Conservation (phyloP, 2,888 invertebrate genomes). For the Biston stratarius region DNA sequence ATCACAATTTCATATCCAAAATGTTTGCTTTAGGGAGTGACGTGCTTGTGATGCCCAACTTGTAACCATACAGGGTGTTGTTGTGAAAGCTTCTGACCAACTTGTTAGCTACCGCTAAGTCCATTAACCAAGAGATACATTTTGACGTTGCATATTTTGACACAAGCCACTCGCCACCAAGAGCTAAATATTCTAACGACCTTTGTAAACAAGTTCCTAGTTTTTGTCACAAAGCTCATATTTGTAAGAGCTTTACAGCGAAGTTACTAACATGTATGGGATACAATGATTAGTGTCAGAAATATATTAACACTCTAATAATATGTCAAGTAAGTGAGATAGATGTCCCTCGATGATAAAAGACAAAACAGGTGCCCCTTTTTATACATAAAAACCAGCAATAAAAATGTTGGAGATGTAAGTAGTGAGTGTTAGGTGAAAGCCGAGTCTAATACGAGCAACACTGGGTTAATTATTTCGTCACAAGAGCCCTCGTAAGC, state of each 20-base stretch:
- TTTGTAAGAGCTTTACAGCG: constrained; percentile 16
- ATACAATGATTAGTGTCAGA: constrained; percentile 4
- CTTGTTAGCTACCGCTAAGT: constrained; percentile 70
- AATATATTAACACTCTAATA: constrained; percentile 4
- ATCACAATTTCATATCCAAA: constrained; percentile 14
- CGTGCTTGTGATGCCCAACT: constrained; percentile 53
- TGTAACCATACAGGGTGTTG: constrained; percentile 48
- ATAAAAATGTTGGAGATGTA: constrained; percentile 65
- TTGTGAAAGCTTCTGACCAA: constrained; percentile 48
- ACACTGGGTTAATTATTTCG: constrained; percentile 83
- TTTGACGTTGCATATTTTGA: constrained; percentile 71
- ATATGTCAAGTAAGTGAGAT: constrained; percentile 10
- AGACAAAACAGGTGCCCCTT: constrained; percentile 13
- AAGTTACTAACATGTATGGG: constrained; percentile 19
- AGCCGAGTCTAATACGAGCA: constrained; percentile 75
- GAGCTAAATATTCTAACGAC: constrained; percentile 66
- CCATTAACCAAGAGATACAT: constrained; percentile 71
- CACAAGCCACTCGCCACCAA: constrained; percentile 65
- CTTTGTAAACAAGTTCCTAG: constrained; percentile 50
- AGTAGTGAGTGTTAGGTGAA: constrained; percentile 64
- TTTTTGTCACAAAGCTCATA: constrained; percentile 25
- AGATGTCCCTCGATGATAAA: constrained; percentile 10
- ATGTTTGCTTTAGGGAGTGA: constrained; percentile 49
- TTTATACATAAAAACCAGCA: constrained; percentile 48
- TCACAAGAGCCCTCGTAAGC: constrained; percentile 82